These are phyloP conservation scores for Cryptotis parvus DNA, from an alignment of 2,113 vertebrate species.

Conservation along the genomic window DNA sequence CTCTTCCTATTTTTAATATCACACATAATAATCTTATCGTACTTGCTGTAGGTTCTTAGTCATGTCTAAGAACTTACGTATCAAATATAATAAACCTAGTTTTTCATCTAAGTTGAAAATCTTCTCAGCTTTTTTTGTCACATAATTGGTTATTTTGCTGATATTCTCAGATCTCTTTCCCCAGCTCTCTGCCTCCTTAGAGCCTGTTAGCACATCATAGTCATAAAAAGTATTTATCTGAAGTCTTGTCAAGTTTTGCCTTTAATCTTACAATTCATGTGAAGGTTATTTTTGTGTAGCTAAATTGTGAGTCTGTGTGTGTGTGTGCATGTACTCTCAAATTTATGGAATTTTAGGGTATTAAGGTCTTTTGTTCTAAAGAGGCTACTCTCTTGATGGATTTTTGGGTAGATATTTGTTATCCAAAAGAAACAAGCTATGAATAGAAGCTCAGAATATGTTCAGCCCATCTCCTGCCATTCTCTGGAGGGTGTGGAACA, in stretches of 20 bases:
- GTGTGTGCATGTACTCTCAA: background rate
- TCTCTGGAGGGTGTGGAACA: background rate
- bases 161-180: background rate
- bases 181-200: background rate
- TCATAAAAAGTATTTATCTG: constrained; percentile 17
- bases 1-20: constrained; percentile 17
- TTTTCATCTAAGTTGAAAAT: background rate
- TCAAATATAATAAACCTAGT: constrained; percentile 14
- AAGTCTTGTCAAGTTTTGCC: background rate
- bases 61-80: background rate
- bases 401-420: background rate
- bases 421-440: background rate
- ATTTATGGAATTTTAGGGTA: background rate
- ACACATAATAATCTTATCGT: background rate
- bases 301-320: too few species aligned
- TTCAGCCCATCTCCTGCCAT: background rate
- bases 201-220: background rate
- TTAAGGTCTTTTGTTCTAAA: background rate
- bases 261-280: constrained; percentile 28
- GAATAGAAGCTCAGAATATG: constrained; percentile 4
- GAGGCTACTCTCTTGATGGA: background rate
- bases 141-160: constrained; percentile 2
- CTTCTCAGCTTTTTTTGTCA: background rate
- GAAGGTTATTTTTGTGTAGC: constrained; percentile 8
- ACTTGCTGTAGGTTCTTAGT: too few species aligned